Evolutionary conservation across 2,797 vertebrate genomes (phyloP).

Genomic region (Silurus aristotelis): DNA sequence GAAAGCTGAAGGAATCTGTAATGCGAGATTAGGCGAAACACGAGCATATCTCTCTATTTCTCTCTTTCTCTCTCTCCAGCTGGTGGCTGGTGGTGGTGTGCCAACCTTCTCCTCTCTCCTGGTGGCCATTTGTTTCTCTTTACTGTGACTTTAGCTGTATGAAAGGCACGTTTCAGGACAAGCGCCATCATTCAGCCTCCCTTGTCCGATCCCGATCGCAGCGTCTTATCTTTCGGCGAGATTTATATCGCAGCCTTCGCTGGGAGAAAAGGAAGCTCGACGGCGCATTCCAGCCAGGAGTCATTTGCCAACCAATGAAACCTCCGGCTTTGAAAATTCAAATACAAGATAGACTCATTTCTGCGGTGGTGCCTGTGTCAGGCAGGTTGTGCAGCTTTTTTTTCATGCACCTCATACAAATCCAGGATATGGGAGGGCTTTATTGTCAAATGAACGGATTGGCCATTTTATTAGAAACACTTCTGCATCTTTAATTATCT

Average conservation of each 20-base stretch:
- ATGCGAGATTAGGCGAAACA: conserved; percentile 32
- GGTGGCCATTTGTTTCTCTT: conserved; percentile 55
- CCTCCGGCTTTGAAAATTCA: conserved; percentile 29
- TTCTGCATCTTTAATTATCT: background rate
- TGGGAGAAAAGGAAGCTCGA: conserved; percentile 39
- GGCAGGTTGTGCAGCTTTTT: background rate
- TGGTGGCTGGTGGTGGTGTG: background rate
- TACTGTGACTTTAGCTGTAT: conserved; percentile 49
- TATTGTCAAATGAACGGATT: background rate
- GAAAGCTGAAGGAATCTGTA: conserved; percentile 32
- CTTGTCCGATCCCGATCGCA: conserved; percentile 51
- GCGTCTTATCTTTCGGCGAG: conserved; percentile 51
- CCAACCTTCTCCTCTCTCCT: conserved; percentile 12
- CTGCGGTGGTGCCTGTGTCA: background rate
- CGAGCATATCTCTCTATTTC: background rate
- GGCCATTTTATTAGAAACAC: background rate
- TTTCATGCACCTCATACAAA: background rate
- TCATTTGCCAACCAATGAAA: conserved; percentile 42
- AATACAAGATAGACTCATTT: conserved; percentile 14
- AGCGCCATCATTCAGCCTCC: conserved; percentile 53
- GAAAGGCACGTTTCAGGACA: conserved; percentile 54
- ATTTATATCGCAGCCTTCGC: conserved; percentile 49
- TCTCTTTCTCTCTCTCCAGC: conserved; percentile 13
- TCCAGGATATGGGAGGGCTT: background rate
- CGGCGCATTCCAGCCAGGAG: conserved; percentile 54